Evolutionary conservation across 2,888 invertebrate genomes (phyloP), one percentile per base, ranked within the genome.

Genomic region (Harpalus rubripes): DNA sequence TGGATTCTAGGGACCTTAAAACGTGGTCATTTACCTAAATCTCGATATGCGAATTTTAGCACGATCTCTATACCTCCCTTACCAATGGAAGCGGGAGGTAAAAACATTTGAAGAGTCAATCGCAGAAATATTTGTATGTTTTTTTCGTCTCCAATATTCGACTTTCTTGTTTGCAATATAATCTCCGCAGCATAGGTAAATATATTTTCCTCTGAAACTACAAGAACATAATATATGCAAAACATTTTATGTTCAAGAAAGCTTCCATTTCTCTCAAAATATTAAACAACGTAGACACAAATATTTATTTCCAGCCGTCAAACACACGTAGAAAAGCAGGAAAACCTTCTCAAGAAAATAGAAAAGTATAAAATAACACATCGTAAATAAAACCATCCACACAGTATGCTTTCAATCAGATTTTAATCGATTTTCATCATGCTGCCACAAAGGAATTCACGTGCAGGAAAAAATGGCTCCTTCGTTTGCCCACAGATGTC

Each of bases 351-450:
- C 68, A 52, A 56, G 74, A 52, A 74, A 74, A 74, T 74, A 74
- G 74, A 74, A 74, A 74, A 68, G 44, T 52, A 74, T 74, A 74
- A 74, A 74, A 74, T 74, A 52, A 56, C 52, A 74, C 52, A 56
- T 74, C 74, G 74, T 74, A 74, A 44, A 74, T 74, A 74, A 74
- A 52, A 52, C 52, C 52, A 74, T 56, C 44, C 52, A 7, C 22
- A 74, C 44, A 74, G 74, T 74, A 74, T 74, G 74, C 10, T 74
- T 74, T 74, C 74, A 74, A 74, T 74, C 74, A 74, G 52, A 74
- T 74, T 74, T 74, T 74, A 74, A 74, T 74, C 74, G 74, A 74
- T 74, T 74, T 74, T 74, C 74, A 74, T 52, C 74, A 72, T 18
- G 44, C 32, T 32, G 44, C 44, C 15, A 41, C 72, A 72, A 72